Evolutionary conservation across 2,797 vertebrate genomes (phyloP), one percentile per base, ranked within the genome.

Genomic region (Echeneis naucrates): DNA sequence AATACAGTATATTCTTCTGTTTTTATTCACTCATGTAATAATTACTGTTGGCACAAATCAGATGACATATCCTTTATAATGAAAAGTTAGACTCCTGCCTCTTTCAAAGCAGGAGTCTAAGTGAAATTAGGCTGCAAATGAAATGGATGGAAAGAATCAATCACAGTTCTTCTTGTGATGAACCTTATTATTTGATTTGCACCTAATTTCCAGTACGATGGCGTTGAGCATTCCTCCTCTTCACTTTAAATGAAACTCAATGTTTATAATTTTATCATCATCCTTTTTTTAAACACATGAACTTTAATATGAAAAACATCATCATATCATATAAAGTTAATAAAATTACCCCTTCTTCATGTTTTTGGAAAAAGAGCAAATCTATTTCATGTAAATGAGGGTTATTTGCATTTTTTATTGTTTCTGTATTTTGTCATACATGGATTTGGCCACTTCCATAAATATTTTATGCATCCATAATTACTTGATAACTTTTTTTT

Each of bases 381-480:
- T 11, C 11, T 47, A 7, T 38, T 61, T 51, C 5, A 40, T 3
- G 17, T 24, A 14, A 65, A 48, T 21, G 8, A 68, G 44, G 7
- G 1, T 48, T 42, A n/a, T 19, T 42, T 45, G 5, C 52, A 38
- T 68, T 27, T 60, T 67, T 35, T 64, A 30, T 3, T 11, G 16
- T 60, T 76, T 69, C 12, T 52, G 30, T 35, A 52, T 75, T 77
- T 80, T 81, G 62, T 85, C 44, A 52, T 11, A 50, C 13, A 68
- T 74, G n/a, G 76, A 52, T 67, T 67, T 67, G 38, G 2, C 72
- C 67, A 68, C 57, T 68, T 71, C 74, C 42, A 65, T 77, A 52
- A 32, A 71, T 24, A 66, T 44, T 37, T 72, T 35, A 45, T 27
- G 68, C 26, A 32, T 55, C n/a, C 10, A 16, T 44, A 6, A 51